Base-by-base conservation (phyloP, 1,140 invertebrate species). In the Pachypeltis micranthus region DNA sequence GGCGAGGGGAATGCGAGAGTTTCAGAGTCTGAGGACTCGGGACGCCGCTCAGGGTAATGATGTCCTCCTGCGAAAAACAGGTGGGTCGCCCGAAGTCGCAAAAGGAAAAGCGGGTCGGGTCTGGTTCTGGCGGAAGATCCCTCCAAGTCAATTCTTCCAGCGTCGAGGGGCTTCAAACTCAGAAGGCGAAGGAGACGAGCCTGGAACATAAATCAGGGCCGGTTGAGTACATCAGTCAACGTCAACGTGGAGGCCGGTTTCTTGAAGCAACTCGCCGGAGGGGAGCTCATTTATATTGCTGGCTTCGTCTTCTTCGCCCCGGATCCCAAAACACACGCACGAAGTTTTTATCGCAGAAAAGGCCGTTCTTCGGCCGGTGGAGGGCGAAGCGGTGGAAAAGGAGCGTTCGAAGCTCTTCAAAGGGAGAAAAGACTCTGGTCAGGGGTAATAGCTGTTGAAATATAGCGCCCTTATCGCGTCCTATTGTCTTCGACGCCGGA, bases 1-100 rank as follows among this genome's bases (percentile, higher is more conserved):
- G n/a, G n/a, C n/a, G 47, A 21, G 47, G 21, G 47, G 23, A 4
- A 39, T 7, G 31, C 7, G 16, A 39, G 31, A 25, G 59, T 60
- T 39, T 39, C 57, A 59, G 39, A 31, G 59, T n/a, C 26, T 29
- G 12, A 7, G 60, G 47, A 51, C 47, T 10, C 47, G 57, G 25
- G 47, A 51, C 47, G 47, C 47, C 27, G 25, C 44, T 23, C 25
- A 14, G 34, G 60, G 60, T 62, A 62, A 62, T 62, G 60, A 62
- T 62, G 60, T 62, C 29, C 59, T 54, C 44, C 27, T 27, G 44
- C 39, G 60, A 62, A 62, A 62, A 62, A 62, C 60, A 54, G 58
- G 26, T 47, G 26, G 34, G 59, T 26, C 47, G 12, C 10, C 19
- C 47, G 3, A 3, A 21, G 7, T 39, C 47, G 23, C 47, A 51